A percentile compares a stretch with the other conserved stretches of the same genome.
Evolutionary conservation across 2,113 vertebrate species (phyloP).

Genomic region (Microtus richardsoni): DNA sequence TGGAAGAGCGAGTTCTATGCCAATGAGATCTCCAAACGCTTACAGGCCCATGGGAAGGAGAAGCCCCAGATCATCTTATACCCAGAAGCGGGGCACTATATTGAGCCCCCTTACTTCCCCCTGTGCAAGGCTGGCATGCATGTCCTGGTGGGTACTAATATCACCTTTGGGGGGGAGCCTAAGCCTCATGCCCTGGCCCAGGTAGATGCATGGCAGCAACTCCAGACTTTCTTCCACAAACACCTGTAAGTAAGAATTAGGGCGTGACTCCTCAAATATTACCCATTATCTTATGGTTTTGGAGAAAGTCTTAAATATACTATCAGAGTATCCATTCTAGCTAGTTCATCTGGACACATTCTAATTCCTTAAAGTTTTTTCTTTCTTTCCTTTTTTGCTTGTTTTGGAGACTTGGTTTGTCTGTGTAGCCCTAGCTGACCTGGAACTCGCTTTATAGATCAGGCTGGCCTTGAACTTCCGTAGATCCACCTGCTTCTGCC

Average conservation of each 20-base stretch:
- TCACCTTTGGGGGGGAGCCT: slow-evolving; percentile 91
- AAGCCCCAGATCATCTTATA: slow-evolving; percentile 90
- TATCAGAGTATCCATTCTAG: background rate
- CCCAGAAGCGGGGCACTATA: slow-evolving; percentile 90
- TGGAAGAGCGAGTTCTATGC: slow-evolving; percentile 92
- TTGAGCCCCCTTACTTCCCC: slow-evolving; percentile 92
- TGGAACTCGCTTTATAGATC: background rate
- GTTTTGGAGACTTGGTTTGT: background rate
- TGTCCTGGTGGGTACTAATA: slow-evolving; percentile 70
- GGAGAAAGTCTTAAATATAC: background rate
- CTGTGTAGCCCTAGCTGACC: background rate
- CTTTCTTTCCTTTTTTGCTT: accelerated
- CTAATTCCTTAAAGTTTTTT: background rate
- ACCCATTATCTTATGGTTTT: background rate
- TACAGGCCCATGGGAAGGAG: slow-evolving; percentile 89
- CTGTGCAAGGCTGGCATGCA: slow-evolving; percentile 87
- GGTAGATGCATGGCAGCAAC: slow-evolving; percentile 89
- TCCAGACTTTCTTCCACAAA: slow-evolving; percentile 89
- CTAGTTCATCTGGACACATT: background rate
- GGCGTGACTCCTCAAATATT: background rate
- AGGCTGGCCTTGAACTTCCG: background rate
- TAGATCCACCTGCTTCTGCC: background rate
- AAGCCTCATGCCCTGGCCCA: slow-evolving; percentile 90
- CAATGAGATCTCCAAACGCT: slow-evolving; percentile 84
- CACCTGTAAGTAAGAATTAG: slow-evolving; percentile 79